phyloP scores from a whole-genome alignment of 92 coral and sea anemone genomes.

The Bergia puertoricense region DNA sequence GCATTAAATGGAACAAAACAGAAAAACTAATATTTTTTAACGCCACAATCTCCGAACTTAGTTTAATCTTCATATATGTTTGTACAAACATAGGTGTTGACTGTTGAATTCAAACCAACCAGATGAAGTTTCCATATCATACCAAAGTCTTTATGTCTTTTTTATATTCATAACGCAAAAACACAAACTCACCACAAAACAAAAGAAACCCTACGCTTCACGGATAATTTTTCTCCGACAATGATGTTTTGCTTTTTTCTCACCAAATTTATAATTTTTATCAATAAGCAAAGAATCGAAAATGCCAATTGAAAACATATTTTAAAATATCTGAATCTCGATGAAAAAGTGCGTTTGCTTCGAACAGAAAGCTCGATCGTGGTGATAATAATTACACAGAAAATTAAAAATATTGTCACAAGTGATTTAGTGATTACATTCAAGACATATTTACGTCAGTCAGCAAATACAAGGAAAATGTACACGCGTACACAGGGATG shows the following conservation, averaged over 20 bases:
- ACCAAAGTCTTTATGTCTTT: neutral
- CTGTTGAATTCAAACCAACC: neutral
- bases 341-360: neutral
- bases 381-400: neutral
- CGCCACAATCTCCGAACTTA: neutral
- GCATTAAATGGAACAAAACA: neutral
- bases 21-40: neutral
- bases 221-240: neutral
- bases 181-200: neutral
- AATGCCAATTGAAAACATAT: neutral
- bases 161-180: conserved; percentile 5
- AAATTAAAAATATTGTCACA: conserved; percentile 1
- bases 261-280: neutral
- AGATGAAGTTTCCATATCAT: neutral
- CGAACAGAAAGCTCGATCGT: neutral
- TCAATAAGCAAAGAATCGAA: neutral
- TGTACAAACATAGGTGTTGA: neutral
- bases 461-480: neutral
- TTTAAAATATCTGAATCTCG: neutral
- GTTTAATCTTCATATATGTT: neutral
- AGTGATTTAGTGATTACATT: conserved; percentile 4
- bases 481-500: neutral
- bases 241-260: neutral
- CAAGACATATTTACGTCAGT: neutral
- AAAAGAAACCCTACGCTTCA: neutral